A percentile compares a stretch with the other conserved stretches of the same genome.
phyloP scores from a whole-genome alignment of 2,797 vertebrate species.

The Lycodopsis pacificus region DNA sequence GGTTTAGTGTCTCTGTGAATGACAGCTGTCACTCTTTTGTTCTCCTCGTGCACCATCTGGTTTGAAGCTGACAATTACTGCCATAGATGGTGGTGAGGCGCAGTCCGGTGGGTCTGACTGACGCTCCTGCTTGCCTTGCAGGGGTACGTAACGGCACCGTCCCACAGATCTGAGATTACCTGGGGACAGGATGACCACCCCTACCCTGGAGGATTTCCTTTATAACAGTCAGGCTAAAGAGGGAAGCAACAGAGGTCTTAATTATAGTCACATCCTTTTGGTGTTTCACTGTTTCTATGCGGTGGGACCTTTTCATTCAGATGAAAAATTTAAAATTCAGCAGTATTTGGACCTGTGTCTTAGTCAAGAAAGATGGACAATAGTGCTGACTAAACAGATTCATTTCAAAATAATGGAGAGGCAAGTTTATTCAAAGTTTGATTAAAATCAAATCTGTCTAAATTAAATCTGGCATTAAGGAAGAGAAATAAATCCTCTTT shows the following conservation, averaged over 20 bases:
- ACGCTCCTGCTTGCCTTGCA: slow-evolving; percentile 31
- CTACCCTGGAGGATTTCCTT: slow-evolving; percentile 67
- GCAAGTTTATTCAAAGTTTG: neutral
- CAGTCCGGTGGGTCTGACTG: slow-evolving; percentile 7
- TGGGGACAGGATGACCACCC: slow-evolving; percentile 45
- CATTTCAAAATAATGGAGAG: neutral
- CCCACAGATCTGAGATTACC: slow-evolving; percentile 43
- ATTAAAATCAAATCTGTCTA: neutral
- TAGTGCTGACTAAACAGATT: neutral
- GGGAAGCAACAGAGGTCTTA: slow-evolving; percentile 37
- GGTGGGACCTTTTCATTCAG: neutral
- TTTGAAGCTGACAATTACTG: slow-evolving; percentile 46
- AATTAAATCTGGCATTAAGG: neutral
- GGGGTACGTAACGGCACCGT: slow-evolving; percentile 40
- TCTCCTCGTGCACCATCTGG: slow-evolving; percentile 65
- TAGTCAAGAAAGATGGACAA: neutral
- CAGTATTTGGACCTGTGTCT: neutral
- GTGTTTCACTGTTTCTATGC: slow-evolving; percentile 1
- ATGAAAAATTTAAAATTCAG: neutral
- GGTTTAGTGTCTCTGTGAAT: slow-evolving; percentile 47
- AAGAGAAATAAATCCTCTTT: neutral
- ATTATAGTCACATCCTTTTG: slow-evolving; percentile 34
- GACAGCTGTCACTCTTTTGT: slow-evolving; percentile 72
- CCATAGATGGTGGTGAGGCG: slow-evolving; percentile 32
- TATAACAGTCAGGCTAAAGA: slow-evolving; percentile 23